phyloP scores from a whole-genome alignment of 2,797 vertebrate species.

The Falco rusticolus region DNA sequence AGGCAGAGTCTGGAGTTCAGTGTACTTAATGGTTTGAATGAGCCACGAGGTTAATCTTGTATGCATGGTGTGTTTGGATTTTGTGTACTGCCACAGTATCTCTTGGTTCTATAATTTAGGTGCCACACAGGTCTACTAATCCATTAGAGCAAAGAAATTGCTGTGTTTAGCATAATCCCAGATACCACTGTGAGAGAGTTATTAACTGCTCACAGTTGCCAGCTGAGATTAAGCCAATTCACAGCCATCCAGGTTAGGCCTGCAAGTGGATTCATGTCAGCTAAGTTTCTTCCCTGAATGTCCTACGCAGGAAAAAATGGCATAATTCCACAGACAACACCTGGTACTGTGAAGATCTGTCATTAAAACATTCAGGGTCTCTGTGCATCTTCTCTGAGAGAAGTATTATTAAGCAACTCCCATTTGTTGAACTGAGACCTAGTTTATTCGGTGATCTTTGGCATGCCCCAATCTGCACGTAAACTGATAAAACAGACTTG shows the following conservation, averaged over 20 bases:
- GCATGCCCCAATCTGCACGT: neutral
- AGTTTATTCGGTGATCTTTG: conserved; percentile 48
- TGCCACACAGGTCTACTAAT: conserved; percentile 77
- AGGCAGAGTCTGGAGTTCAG: neutral
- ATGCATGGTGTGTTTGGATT: neutral
- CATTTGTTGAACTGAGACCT: conserved; percentile 32
- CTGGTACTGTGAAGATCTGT: conserved; percentile 65
- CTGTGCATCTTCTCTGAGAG: conserved; percentile 34
- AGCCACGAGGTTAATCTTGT: neutral
- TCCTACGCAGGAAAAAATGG: conserved; percentile 54
- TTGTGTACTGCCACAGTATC: neutral
- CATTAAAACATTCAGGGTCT: conserved; percentile 34
- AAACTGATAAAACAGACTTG: conserved; percentile 55
- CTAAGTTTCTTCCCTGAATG: conserved; percentile 36
- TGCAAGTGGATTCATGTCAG: conserved; percentile 73
- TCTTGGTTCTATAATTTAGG: conserved; percentile 50
- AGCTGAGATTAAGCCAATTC: conserved; percentile 99
- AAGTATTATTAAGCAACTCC: conserved; percentile 40
- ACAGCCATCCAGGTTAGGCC: conserved; percentile 82
- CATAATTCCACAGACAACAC: conserved; percentile 64
- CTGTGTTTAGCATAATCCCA: conserved; percentile 98
- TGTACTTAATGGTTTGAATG: neutral
- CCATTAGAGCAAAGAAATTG: conserved; percentile 76
- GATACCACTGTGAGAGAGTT: conserved; percentile 93
- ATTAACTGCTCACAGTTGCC: conserved; percentile 97